Evolutionary conservation across 2,113 vertebrate species (phyloP), one percentile per base, ranked within the genome.

Genomic region (Orientallactaga bullata): DNA sequence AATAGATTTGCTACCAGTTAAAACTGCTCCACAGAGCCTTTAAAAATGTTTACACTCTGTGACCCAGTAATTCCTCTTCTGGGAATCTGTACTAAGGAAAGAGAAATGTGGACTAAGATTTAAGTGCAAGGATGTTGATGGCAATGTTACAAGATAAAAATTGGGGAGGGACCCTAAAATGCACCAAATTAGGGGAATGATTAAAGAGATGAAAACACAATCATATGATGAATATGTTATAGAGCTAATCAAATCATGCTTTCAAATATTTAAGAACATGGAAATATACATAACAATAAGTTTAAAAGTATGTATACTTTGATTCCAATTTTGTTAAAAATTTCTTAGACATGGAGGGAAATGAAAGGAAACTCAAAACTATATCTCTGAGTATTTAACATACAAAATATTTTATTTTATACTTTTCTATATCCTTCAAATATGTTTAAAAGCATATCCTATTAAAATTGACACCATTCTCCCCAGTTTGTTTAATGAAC

Each of bases 61-160:
- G 95, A 92, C 95, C 93, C 88, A 95, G 65, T 96, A 97, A 96
- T 95, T 95, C 82, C 28, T 88, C 93, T 97, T 97, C 94, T 95
- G 95, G 92, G 93, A 95, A 95, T 95, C 78, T 96, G 88, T 89
- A 66, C 78, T 91, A 89, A 93, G 72, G 89, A 95, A 94, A 93
- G 69, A 91, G 89, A 96, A 91, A 78, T 95, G 77, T 42, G 15
- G 69, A 90, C 84, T 88, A 82, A 94, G 93, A 95, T 93, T 95
- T 95, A 92, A 88, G 82, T 90, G 81, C 28, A 92, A 87, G 28
- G 65, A 94, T 91, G 65, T 78, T 23, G 37, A 60, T 91, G 78
- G 78, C 47, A 47, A 88, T 74, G 47, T 91, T 94, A 72, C 77
- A 93, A 91, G 65, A 90, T 88, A 80, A 58, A 71, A 68, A 92